These are phyloP conservation scores for Polydrusus pterygomalis DNA, from an alignment of 2,888 invertebrate species.

Conservation along the genomic window DNA sequence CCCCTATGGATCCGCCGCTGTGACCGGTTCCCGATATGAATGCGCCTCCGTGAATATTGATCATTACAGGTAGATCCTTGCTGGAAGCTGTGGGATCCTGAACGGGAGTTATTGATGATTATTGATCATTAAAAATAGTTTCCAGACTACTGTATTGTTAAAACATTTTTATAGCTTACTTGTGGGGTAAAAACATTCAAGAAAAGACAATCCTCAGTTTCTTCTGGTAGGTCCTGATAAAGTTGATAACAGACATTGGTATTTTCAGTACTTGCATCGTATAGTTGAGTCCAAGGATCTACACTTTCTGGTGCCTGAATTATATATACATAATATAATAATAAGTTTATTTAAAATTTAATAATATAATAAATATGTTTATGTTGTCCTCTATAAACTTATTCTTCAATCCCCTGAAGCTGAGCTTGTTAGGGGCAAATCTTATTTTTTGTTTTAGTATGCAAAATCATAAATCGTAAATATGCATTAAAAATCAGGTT, in stretches of 20 bases:
- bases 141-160: not conserved
- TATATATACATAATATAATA: not conserved
- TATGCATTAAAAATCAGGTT: no score
- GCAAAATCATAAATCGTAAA: no score
- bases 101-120: not conserved
- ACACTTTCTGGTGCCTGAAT: slow-evolving; percentile 34
- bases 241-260: slow-evolving; percentile 44
- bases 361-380: no score
- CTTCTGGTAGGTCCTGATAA: slow-evolving; percentile 22
- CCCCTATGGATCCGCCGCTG: slow-evolving; percentile 16
- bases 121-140: not conserved
- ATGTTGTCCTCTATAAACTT: no score
- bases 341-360: no score
- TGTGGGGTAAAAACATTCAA: slow-evolving; percentile 48
- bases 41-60: slow-evolving; percentile 60
- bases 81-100: slow-evolving; percentile 47
- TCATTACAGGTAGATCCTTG: slow-evolving; percentile 58
- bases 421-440: no score
- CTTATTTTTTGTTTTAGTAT: no score
- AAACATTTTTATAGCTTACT: no score
- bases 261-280: slow-evolving; percentile 40
- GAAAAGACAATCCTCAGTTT: slow-evolving; percentile 47
- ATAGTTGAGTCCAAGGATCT: slow-evolving; percentile 42
- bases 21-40: slow-evolving; percentile 37
- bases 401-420: no score